Evolutionary conservation across 1,140 invertebrate species (phyloP), one percentile per base, ranked within the genome.

Genomic region (Drosophila fuyamai): DNA sequence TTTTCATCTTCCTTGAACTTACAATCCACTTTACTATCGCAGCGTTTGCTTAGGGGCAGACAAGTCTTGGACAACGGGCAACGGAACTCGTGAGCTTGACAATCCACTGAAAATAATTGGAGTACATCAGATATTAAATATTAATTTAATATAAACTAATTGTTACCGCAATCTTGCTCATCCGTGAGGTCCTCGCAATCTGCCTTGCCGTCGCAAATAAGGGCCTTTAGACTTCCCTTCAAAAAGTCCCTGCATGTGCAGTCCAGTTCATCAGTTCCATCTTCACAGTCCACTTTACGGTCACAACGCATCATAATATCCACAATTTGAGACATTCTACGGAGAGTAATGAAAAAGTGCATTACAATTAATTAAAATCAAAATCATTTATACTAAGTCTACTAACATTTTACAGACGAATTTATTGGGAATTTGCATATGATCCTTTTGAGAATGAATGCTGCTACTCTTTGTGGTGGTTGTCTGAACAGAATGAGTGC

Each of bases 151-250:
- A 3, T 3, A 9, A 1, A 1, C 5, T 0, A 16, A 32, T 41
- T 68, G 92, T 91, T 92, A 95, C 95, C 93, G 84, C 96, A 98
- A 80, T 95, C 92, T 53, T 94, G 91, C 92, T 98, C 97, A 92
- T 98, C 97, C 23, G 94, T 94, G 23, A 93, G 85, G 93, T 97
- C 96, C 23, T 92, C 90, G 82, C 97, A 98, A 84, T 98, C 96
- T 4, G 94, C 88, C 56, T 95, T 93, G n/a, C 96, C 96, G 93
- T 98, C 95, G 83, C 97, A 98, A 68, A 97, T 93, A 0, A 92
- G 76, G 1, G 63, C 40, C 18, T 59, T 76, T 0, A 92, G 61
- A 7, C 61, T 60, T 51, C 79, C 83, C 57, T 85, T 92, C 1
- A 97, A 92, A 88, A 94, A 95, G 78, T 97, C 96, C 47, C 92